Conservation (phyloP, 2,113 vertebrate species). For the Pelvicachromis taeniatus region DNA sequence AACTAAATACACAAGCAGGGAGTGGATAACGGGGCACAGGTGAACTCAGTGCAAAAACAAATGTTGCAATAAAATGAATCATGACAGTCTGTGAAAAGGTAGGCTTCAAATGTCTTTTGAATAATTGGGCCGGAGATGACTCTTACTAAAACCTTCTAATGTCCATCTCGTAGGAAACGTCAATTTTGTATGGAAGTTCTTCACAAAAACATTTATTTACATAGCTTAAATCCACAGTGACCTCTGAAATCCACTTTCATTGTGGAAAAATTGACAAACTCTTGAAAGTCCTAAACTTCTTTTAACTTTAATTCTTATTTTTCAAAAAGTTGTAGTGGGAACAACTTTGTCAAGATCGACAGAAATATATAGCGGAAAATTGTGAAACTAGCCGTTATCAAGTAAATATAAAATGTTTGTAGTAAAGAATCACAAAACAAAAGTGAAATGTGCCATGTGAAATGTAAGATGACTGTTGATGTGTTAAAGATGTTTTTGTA, state of each 20-base stretch:
- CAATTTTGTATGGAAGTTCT: neutral
- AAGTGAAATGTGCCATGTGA: neutral
- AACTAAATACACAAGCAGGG: neutral
- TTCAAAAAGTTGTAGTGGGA: neutral
- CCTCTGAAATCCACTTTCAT: no score
- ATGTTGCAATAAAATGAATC: neutral
- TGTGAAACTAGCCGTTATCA: neutral
- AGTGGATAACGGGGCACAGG: neutral
- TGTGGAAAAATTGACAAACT: no score
- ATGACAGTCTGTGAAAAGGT: neutral
- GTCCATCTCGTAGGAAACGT: neutral
- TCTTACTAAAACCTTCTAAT: neutral
- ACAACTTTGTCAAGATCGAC: neutral
- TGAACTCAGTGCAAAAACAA: neutral
- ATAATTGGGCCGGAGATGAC: neutral
- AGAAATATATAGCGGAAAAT: neutral
- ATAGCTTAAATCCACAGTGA: no score
- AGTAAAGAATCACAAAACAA: neutral
- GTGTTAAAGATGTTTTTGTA: neutral
- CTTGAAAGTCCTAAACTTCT: neutral
- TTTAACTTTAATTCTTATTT: neutral
- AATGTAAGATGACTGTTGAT: neutral
- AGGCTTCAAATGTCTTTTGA: neutral
- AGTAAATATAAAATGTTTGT: neutral
- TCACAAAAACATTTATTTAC: neutral